Evolutionary conservation across 2,113 vertebrate species (phyloP).

Genomic region (Electrona antarctica): DNA sequence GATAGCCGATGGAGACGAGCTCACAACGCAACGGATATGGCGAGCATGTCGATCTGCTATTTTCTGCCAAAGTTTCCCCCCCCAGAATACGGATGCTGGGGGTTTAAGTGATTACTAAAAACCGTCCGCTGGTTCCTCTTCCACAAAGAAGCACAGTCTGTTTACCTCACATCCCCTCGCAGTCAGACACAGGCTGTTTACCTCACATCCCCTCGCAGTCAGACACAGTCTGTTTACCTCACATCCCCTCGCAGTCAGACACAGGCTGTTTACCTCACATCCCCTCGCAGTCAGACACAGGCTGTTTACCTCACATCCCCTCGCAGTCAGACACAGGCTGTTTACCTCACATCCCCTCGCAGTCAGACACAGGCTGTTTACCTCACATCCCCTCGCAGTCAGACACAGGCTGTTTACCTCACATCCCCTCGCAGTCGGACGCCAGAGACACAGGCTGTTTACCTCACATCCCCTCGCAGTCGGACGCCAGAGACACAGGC

Average conservation of each 20-base stretch:
- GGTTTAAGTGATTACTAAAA: slow-evolving; percentile 41
- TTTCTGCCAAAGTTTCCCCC: too few relatives aligned
- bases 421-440: slow-evolving; percentile 26
- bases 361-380: slow-evolving; percentile 24
- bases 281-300: slow-evolving; percentile 26
- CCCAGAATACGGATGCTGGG: too few relatives aligned
- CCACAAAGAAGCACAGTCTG: neutral
- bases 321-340: slow-evolving; percentile 22
- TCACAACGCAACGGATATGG: too few relatives aligned
- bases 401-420: slow-evolving; percentile 27
- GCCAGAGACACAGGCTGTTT: slow-evolving; percentile 24
- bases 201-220: too few relatives aligned
- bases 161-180: too few relatives aligned
- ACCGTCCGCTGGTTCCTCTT: slow-evolving; percentile 34
- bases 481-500: slow-evolving; percentile 23
- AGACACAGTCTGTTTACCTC: too few relatives aligned
- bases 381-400: slow-evolving; percentile 27
- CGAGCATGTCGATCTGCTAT: too few relatives aligned
- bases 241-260: too few relatives aligned
- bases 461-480: slow-evolving; percentile 29
- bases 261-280: slow-evolving; percentile 1
- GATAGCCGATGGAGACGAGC: too few relatives aligned
- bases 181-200: too few relatives aligned
- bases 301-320: slow-evolving; percentile 31
- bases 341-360: slow-evolving; percentile 27